A percentile compares a stretch with the other conserved stretches of the same genome.
These are phyloP conservation scores for Denticeps clupeoides DNA, from an alignment of 2,797 vertebrate genomes.

Conservation along the genomic window DNA sequence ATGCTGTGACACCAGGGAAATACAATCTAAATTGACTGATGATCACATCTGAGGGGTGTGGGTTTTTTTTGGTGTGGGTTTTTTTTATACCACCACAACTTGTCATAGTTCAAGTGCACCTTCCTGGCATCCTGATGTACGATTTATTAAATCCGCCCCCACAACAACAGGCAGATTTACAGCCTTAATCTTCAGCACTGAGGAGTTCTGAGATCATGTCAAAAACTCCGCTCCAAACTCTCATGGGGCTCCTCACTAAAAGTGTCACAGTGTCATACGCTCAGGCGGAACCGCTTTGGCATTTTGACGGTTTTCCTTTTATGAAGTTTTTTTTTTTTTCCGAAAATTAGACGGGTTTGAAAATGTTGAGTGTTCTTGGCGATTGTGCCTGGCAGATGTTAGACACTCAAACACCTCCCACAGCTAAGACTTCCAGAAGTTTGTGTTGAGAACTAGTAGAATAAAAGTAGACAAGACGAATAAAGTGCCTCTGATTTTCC, in stretches of 20 bases:
- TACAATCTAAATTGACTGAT: slow-evolving; percentile 55
- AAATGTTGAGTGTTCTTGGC: too few species aligned
- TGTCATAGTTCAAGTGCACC: slow-evolving; percentile 45
- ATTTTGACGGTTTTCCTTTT: too few species aligned
- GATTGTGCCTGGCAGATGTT: too few species aligned
- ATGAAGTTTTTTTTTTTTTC: too few species aligned
- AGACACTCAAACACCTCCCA: too few species aligned
- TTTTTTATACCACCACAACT: slow-evolving; percentile 51
- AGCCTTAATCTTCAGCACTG: slow-evolving; percentile 1
- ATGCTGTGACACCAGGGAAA: slow-evolving; percentile 39
- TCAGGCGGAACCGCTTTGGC: too few species aligned
- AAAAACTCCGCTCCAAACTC: slow-evolving; percentile 4
- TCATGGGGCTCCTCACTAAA: neutral
- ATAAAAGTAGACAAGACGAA: too few species aligned
- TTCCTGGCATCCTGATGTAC: slow-evolving; percentile 28
- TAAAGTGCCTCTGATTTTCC: too few species aligned
- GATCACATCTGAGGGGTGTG: slow-evolving; percentile 41
- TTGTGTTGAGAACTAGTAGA: too few species aligned
- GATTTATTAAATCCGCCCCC: slow-evolving; percentile 37
- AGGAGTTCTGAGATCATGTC: neutral
- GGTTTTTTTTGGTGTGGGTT: slow-evolving; percentile 40
- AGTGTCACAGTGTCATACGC: too few species aligned
- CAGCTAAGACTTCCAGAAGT: too few species aligned
- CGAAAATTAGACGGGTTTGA: too few species aligned
- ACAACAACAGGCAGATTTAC: slow-evolving; percentile 23